These are phyloP conservation scores for Saccopteryx leptura DNA, from an alignment of 2,113 vertebrate species.

Conservation along the genomic window DNA sequence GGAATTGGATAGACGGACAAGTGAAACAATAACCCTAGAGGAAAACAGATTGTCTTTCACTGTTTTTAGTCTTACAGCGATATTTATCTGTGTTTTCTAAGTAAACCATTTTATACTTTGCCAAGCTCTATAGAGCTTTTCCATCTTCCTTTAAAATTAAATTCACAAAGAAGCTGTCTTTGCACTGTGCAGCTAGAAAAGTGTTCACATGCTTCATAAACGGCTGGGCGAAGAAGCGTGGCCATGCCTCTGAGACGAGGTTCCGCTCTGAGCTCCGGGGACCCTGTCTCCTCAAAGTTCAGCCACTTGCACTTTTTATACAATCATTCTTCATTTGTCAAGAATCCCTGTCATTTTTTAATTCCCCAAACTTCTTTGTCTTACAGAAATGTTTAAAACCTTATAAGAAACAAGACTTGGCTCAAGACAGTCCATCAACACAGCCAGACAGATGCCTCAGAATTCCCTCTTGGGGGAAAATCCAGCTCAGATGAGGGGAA, in stretches of 20 bases:
- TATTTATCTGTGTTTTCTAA: conserved; percentile 36
- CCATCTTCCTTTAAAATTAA: conserved; percentile 67
- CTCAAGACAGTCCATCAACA: not conserved
- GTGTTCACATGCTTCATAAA: conserved; percentile 58
- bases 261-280: not conserved
- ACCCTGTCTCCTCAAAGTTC: not conserved
- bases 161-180: conserved; percentile 26
- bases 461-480: not conserved
- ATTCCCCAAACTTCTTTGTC: not conserved
- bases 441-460: not conserved
- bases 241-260: not conserved
- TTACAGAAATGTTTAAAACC: conserved; percentile 5
- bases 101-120: conserved; percentile 32
- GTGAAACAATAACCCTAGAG: not conserved
- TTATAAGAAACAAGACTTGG: not conserved
- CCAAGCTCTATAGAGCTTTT: not conserved
- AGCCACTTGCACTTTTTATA: not conserved
- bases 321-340: not conserved
- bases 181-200: not conserved
- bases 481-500: not conserved
- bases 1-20: not conserved
- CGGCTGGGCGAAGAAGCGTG: not conserved
- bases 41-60: not conserved
- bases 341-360: conserved; percentile 5
- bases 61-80: not conserved